Evolutionary conservation across 2,888 invertebrate species (phyloP), one percentile per base, ranked within the genome.

Genomic region (Invenusta paracnida): DNA sequence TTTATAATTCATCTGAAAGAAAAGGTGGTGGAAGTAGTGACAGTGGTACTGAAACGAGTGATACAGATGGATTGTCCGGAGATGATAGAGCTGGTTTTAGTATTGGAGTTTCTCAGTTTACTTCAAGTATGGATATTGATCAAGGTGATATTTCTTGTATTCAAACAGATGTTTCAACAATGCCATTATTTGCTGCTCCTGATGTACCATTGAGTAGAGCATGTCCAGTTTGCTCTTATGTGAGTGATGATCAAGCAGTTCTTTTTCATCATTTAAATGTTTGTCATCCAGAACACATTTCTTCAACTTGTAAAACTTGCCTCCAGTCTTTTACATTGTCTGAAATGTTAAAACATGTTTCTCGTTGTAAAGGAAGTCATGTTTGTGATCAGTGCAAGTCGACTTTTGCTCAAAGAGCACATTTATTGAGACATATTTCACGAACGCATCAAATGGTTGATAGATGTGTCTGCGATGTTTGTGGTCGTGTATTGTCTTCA

Each of bases 91-190:
- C 73, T 73, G 73, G 73, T 23, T 73, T 73, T 23, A 73, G 73
- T 23, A 73, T 73, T 5, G 73, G 73, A n/a, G 73, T 73, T 5
- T 99, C 93, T 99, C 99, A 0, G 99, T 99, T 86, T 99, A 94
- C 90, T 99, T 96, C 93, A 99, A 99, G 93, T 99, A 99, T 92
- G 99, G 99, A 87, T 5, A 48, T 48, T 48, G 48, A 48, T 48
- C 48, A 48, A 48, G 48, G 5, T 11, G 48, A 48, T 48, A 11
- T 17, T 48, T 5, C 17, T 48, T 48, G 17, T 48, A 11, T 17
- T 48, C 5, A 48, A 48, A 48, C 5, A 11, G 48, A 48, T 11
- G 17, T 5, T 48, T 48, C 48, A 48, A 11, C 48, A 17, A 11
- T 17, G 48, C 5, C 48, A 11, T 5, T 48, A 48, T 48, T 48